Conservation (phyloP, 2,888 invertebrate genomes). For the Ethmia dodecea region DNA sequence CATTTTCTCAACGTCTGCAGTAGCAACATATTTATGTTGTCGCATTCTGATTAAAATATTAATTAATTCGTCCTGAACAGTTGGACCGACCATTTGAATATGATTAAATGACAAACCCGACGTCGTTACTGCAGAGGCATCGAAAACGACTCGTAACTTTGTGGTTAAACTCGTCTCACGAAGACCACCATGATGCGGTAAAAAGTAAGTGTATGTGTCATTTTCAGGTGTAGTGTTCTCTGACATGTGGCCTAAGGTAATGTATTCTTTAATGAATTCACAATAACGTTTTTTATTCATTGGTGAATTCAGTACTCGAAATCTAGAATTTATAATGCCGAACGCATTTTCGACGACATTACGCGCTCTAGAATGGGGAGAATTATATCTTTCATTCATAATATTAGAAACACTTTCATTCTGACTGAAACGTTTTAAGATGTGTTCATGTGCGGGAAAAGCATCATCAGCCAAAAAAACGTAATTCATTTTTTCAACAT, state of each 20-base stretch:
- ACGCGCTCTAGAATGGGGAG: too few relatives aligned
- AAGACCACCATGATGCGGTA: slow-evolving; percentile 17
- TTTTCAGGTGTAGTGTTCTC: neutral
- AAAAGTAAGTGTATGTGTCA: slow-evolving; percentile 1
- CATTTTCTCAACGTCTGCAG: slow-evolving; percentile 9
- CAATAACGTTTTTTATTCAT: slow-evolving; percentile 11
- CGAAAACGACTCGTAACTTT: slow-evolving; percentile 14
- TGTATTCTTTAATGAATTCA: slow-evolving; percentile 17
- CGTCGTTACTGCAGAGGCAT: slow-evolving; percentile 1
- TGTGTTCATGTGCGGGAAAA: too few relatives aligned
- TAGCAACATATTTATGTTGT: slow-evolving; percentile 4
- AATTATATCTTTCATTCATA: too few relatives aligned
- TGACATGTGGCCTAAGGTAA: slow-evolving; percentile 14
- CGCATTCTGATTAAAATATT: slow-evolving; percentile 2
- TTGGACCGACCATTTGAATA: slow-evolving; percentile 15
- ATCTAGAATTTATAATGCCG: too few relatives aligned
- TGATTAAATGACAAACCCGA: slow-evolving; percentile 17
- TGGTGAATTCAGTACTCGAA: too few relatives aligned
- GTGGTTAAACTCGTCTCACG: slow-evolving; percentile 14
- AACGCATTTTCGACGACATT: too few relatives aligned
- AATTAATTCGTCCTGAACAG: slow-evolving; percentile 16
- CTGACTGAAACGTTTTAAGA: too few relatives aligned
- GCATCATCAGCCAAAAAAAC: too few relatives aligned
- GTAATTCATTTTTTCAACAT: too few relatives aligned
- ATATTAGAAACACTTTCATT: too few relatives aligned